A percentile compares a stretch with the other conserved stretches of the same genome.
Evolutionary conservation across 2,797 vertebrate species (phyloP).

Genomic region (Mormyrops attenuatus): DNA sequence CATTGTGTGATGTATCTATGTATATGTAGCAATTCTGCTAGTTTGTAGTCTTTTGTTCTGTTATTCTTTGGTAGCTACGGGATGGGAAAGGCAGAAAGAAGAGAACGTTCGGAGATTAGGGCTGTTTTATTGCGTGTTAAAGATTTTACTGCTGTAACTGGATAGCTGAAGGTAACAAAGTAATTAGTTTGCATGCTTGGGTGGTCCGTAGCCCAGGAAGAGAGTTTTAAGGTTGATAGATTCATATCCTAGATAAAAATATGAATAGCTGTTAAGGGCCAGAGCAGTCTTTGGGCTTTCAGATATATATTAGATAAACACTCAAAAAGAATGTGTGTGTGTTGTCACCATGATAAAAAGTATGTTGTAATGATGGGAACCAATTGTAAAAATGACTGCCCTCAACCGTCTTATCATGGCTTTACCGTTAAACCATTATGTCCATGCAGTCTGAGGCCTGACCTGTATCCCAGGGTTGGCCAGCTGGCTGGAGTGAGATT

Average conservation of each 20-base stretch:
- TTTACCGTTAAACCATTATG: not conserved
- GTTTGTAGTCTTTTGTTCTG: not conserved
- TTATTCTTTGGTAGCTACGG: not conserved
- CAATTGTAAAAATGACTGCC: not conserved
- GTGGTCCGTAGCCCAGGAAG: not conserved
- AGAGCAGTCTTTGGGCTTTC: not conserved
- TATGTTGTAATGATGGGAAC: not conserved
- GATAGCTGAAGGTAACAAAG: not conserved
- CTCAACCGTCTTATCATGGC: not conserved
- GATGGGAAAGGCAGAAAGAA: not conserved
- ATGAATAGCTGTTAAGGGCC: not conserved
- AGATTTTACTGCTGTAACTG: conserved; percentile 1
- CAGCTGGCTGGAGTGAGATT: not conserved
- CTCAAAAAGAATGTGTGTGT: not conserved
- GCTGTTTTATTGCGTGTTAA: not conserved
- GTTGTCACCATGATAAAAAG: not conserved
- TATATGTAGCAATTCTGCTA: not conserved
- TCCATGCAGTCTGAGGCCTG: not conserved
- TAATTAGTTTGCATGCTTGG: not conserved
- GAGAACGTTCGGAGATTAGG: not conserved
- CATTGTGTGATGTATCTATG: not conserved
- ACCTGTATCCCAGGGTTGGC: not conserved
- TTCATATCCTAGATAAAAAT: not conserved
- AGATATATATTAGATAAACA: not conserved
- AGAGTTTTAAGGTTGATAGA: not conserved